Percentiles rank a stretch among this genome's conserved stretches.
Conservation (phyloP, 2,113 vertebrate species). For the Nothocercus julius region DNA sequence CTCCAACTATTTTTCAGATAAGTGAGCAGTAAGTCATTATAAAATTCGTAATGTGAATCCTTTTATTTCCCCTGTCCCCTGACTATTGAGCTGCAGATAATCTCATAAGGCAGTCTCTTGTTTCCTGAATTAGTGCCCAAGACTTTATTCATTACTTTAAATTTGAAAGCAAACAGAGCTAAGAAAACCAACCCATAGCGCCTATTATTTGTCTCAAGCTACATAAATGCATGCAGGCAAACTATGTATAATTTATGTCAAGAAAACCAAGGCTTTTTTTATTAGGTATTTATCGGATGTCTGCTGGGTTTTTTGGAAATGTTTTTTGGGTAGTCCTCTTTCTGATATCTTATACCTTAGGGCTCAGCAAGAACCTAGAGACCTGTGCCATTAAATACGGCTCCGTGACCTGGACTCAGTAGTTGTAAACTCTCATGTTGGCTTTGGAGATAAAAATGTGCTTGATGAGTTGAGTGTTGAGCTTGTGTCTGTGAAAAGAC, state of each 20-base stretch:
- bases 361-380: not conserved
- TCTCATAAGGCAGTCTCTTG: conserved; percentile 48
- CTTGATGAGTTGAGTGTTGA: not conserved
- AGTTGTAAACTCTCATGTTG: no score
- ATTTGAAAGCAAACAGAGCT: conserved; percentile 43
- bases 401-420: not conserved
- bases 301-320: not conserved
- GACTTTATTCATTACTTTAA: conserved; percentile 53
- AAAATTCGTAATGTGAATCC: conserved; percentile 61
- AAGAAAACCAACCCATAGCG: not conserved
- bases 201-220: not conserved
- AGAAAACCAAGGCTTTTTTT: not conserved
- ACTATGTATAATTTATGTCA: not conserved
- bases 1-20: conserved; percentile 70
- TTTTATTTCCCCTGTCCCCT: conserved; percentile 62
- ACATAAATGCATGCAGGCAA: not conserved
- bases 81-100: conserved; percentile 56
- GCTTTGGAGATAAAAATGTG: not conserved
- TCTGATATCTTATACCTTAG: not conserved
- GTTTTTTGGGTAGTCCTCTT: not conserved
- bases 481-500: not conserved
- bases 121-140: conserved; percentile 43
- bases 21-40: conserved; percentile 70
- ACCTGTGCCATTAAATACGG: not conserved
- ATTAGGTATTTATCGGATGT: not conserved